Base-by-base conservation (phyloP, 2,113 vertebrate genomes). In the Eudyptes chrysolophus region DNA sequence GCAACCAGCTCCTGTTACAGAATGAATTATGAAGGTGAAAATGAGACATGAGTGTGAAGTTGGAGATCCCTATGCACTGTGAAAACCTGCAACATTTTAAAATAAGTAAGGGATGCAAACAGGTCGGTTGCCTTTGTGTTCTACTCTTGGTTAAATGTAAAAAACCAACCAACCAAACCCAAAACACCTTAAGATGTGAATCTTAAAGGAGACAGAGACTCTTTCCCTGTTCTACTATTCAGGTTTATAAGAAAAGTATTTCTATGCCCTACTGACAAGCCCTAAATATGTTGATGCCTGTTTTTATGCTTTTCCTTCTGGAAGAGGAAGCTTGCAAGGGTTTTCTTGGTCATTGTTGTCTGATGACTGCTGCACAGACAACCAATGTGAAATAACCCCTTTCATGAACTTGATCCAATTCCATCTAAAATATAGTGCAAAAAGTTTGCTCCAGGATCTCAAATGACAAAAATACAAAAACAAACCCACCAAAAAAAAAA, bases 311-410 rank as follows among this genome's bases (percentile, higher is more conserved):
- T 94, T 77, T 71, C 3, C 10, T 84, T 46, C 2, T 5, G 26
- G 25, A 70, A 68, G 29, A 66, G 13, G 27, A 79, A 71, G 29
- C 16, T 77, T 78, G 13, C 30, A 54, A 42, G 34, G 13, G 15
- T 75, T 94, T 87, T 25, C 40, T 78, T 93, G 30, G 27, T 84
- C 19, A 6, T 7, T 78, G 6, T 30, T 79, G 29, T 61, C 34
- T 34, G 27, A 7, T 44, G 44, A 26, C 14, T 83, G 36, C 34
- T 82, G 27, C 42, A 42, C 19, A 51, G 32, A 13, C 44, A 70
- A 22, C 19, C 13, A 70, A 3, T 0, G 0, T 57, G 27, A 15
- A 20, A 36, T 48, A 87, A 34, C 7, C 5, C 2, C 27, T 81
- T 92, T 40, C 25, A 48, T 46, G 24, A 80, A 55, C 40, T 51